Evolutionary conservation across 2,113 vertebrate genomes (phyloP).

Genomic region (Hippoglossus stenolepis): DNA sequence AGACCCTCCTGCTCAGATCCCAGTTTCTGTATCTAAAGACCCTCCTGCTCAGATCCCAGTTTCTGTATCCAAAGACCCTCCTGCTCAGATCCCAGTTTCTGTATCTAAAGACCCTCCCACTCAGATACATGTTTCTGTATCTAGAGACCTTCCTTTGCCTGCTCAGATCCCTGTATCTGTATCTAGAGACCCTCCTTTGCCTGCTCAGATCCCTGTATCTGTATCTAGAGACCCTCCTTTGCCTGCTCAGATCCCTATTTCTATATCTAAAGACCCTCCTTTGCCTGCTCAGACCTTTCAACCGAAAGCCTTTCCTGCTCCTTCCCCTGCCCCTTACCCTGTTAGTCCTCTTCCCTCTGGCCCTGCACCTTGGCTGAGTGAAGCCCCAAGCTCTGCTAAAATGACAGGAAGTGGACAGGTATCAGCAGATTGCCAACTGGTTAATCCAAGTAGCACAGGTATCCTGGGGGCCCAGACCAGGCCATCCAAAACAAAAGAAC

Average conservation of each 20-base stretch:
- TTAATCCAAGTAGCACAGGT: conserved; percentile 32
- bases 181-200: neutral
- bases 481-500: conserved; percentile 51
- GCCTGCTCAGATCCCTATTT: neutral
- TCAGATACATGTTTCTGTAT: neutral
- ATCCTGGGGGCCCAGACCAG: conserved; percentile 4
- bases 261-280: neutral
- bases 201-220: neutral
- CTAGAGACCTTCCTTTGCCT: conserved; percentile 8
- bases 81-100: neutral
- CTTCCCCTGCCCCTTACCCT: conserved; percentile 12
- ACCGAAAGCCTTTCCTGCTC: neutral
- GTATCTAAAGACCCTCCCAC: neutral
- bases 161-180: conserved; percentile 3
- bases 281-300: neutral
- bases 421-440: conserved; percentile 36
- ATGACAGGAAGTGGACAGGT: conserved; percentile 39
- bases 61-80: neutral
- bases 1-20: neutral
- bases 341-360: conserved; percentile 26
- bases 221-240: neutral
- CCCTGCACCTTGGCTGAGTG: conserved; percentile 21
- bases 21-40: neutral
- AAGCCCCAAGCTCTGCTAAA: conserved; percentile 75
- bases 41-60: conserved; percentile 8